Base-by-base conservation (phyloP, 2,113 vertebrate genomes). In the Ardeotis arabs region DNA sequence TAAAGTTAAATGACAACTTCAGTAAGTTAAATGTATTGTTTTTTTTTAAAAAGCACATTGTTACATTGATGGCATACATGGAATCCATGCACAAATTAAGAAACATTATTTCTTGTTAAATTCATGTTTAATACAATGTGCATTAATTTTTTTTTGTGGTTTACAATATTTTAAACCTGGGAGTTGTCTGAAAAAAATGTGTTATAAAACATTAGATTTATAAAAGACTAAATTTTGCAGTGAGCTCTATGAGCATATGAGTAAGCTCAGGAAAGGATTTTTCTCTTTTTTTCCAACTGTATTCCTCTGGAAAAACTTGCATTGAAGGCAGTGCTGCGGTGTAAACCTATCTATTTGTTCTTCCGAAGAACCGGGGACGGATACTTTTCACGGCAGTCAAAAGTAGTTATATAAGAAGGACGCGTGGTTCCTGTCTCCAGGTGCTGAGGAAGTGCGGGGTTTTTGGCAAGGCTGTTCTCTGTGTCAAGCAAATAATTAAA, bases 251-350 rank as follows among this genome's bases (percentile, higher is more conserved):
- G 2, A 89, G 27, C 44, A 1, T 55, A 50, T 49, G 73, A 91
- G 39, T 87, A 59, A 90, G 68, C 29, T 73, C 67, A 83, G 89
- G 77, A 66, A 76, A 68, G 55, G 50, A 37, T 91, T 91, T 91
- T 91, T 60, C 18, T 75, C 5, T 35, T 50, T n/a, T 47, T 17
- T 10, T 20, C 78, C 55, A 44, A 3, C 66, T 20, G 13, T 80
- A 20, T 93, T 89, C 22, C 49, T 85, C 78, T 95, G 81, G 90
- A 94, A 96, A 87, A 82, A 60, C 56, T 87, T 87, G 64, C 22
- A 14, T 27, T 53, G 93, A 89, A 75, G 80, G 83, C 86, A 90
- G 80, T 29, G 5, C 9, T 85, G 91, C 1, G 0, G 66, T 85
- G 66, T 93, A 89, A 97, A 58, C 66, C 70, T 85, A 49, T 89